Percentiles rank a stretch among this genome's conserved stretches.
These are phyloP conservation scores for Fragariocoptes setiger DNA, from an alignment of 1,140 invertebrate genomes.

Conservation along the genomic window DNA sequence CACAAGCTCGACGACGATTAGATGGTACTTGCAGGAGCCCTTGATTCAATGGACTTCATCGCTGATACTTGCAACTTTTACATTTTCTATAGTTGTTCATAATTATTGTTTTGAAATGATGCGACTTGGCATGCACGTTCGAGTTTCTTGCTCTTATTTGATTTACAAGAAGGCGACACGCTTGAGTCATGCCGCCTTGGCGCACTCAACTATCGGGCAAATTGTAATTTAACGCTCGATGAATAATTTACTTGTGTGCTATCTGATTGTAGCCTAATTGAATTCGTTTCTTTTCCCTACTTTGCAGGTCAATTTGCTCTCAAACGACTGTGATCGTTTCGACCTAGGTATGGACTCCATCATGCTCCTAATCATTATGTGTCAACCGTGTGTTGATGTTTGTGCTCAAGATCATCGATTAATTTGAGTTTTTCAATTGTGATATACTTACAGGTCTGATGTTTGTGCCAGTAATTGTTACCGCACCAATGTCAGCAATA, in stretches of 20 bases:
- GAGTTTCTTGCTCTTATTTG: constrained; percentile 20
- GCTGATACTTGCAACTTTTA: constrained; percentile 3
- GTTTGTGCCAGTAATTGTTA: too few species aligned
- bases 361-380: background rate
- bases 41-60: background rate
- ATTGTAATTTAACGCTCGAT: too few species aligned
- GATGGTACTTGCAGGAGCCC: background rate
- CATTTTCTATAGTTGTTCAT: background rate
- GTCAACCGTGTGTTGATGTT: background rate
- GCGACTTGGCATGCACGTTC: constrained; percentile 1
- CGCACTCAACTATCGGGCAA: constrained; percentile 43
- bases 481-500: too few species aligned
- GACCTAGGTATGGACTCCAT: constrained; percentile 12
- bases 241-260: too few species aligned
- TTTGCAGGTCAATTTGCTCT: constrained; percentile 65
- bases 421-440: too few species aligned
- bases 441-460: too few species aligned
- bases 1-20: too few species aligned
- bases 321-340: constrained; percentile 36
- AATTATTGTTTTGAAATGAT: constrained; percentile 4
- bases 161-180: constrained; percentile 21
- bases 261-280: too few species aligned
- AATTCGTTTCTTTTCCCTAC: too few species aligned
- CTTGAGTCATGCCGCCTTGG: constrained; percentile 26
- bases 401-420: too few species aligned